phyloP scores from a whole-genome alignment of 2,797 vertebrate genomes.

The Emydoidea blandingii region DNA sequence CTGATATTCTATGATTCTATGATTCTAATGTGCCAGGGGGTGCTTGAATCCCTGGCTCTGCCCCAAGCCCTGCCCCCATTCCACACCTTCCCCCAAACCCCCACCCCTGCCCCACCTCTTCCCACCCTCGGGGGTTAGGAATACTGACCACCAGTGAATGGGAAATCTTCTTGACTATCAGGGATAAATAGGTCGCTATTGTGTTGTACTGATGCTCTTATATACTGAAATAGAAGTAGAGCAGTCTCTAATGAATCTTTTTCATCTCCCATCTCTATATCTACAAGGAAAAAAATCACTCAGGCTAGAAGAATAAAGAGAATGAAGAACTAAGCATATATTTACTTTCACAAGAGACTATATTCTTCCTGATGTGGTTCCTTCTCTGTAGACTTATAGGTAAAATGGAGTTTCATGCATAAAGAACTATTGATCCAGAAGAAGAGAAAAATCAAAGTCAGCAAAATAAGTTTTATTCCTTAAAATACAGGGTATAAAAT shows the following conservation, averaged over 20 bases:
- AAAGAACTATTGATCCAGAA: slow-evolving; percentile 18
- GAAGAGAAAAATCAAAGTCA: not conserved
- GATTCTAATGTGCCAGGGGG: too few relatives aligned
- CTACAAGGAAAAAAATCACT: not conserved
- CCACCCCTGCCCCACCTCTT: too few relatives aligned
- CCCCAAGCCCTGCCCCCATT: too few relatives aligned
- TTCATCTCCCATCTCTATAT: not conserved
- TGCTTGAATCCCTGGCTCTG: too few relatives aligned
- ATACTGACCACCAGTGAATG: not conserved
- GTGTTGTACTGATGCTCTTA: not conserved
- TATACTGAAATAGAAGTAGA: not conserved
- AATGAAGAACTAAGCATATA: slow-evolving; percentile 34
- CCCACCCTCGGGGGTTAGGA: not conserved
- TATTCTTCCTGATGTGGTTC: not conserved
- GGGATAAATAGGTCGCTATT: not conserved
- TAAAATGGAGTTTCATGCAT: not conserved
- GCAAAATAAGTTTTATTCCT: not conserved
- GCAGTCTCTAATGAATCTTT: not conserved
- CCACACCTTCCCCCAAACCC: too few relatives aligned
- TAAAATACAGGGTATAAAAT: not conserved
- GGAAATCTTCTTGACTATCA: not conserved
- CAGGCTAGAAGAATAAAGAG: slow-evolving; percentile 34
- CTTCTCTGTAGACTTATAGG: not conserved
- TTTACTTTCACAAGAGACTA: not conserved
- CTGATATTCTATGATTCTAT: too few relatives aligned